Conservation (phyloP, 2,888 invertebrate genomes). For the Caenorhabditis becei region DNA sequence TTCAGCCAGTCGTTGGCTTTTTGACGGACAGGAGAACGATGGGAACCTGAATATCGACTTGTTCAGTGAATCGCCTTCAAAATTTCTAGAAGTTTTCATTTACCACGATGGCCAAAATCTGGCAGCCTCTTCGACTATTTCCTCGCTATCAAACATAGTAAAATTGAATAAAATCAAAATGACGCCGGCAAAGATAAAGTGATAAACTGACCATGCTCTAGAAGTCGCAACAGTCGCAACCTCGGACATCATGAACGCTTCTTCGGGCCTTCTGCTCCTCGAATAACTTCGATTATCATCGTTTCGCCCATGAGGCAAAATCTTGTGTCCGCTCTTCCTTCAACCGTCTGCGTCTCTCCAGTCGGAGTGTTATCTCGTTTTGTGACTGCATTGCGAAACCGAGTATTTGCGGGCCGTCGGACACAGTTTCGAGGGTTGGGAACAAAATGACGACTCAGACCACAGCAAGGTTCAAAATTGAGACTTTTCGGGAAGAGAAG, state of each 20-base stretch:
- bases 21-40: constrained; percentile 44
- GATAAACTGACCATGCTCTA: constrained; percentile 23
- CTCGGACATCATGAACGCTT: constrained; percentile 31
- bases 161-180: not conserved
- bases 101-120: not conserved
- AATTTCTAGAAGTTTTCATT: not conserved
- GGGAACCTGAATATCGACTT: constrained; percentile 40
- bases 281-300: constrained; percentile 16
- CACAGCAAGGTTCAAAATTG: not conserved
- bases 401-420: constrained; percentile 10
- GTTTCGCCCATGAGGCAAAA: constrained; percentile 3
- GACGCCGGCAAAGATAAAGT: not conserved
- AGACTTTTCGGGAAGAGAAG: not conserved
- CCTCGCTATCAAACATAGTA: not conserved
- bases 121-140: not conserved
- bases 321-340: constrained; percentile 21
- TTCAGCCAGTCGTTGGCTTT: constrained; percentile 51
- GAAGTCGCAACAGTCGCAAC: constrained; percentile 20
- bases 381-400: constrained; percentile 50
- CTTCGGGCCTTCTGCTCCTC: constrained; percentile 18
- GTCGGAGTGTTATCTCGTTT: constrained; percentile 14
- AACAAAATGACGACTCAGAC: constrained; percentile 18
- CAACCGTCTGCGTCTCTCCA: constrained; percentile 17
- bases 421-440: constrained; percentile 31
- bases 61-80: too few relatives aligned